Conservation (phyloP, 2,113 vertebrate genomes). For the Amblyornis subalaris region DNA sequence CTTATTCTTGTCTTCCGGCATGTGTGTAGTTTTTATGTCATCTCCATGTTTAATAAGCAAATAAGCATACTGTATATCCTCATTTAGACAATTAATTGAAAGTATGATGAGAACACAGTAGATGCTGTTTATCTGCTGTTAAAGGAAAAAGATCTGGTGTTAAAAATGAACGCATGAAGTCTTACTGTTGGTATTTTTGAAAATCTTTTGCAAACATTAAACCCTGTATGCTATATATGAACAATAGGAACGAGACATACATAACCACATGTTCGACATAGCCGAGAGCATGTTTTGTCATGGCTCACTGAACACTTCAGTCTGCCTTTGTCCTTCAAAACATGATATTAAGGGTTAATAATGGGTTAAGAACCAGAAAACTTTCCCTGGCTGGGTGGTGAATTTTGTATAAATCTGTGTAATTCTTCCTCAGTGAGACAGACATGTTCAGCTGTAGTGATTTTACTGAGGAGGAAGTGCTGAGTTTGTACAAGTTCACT, state of each 20-base stretch:
- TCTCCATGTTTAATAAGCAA: background rate
- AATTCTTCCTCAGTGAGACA: background rate
- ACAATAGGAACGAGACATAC: background rate
- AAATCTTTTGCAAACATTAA: background rate
- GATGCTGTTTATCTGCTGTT: background rate
- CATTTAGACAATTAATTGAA: background rate
- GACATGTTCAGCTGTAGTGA: background rate
- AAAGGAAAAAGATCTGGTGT: background rate
- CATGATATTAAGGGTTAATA: background rate
- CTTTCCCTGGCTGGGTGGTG: background rate
- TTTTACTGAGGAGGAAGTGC: background rate
- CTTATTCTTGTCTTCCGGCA: background rate
- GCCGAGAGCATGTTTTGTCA: background rate
- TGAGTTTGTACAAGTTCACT: background rate
- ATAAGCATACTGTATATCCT: background rate
- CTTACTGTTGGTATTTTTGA: background rate
- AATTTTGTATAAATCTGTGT: background rate
- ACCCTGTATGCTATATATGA: accelerated
- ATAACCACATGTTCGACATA: background rate
- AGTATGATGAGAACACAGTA: background rate
- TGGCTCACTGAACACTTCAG: background rate
- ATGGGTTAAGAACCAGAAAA: background rate
- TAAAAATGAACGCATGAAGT: background rate
- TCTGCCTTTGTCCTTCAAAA: background rate
- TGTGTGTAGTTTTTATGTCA: background rate